Evolutionary conservation across 2,113 vertebrate species (phyloP).

Genomic region (Acrocephalus kingi): DNA sequence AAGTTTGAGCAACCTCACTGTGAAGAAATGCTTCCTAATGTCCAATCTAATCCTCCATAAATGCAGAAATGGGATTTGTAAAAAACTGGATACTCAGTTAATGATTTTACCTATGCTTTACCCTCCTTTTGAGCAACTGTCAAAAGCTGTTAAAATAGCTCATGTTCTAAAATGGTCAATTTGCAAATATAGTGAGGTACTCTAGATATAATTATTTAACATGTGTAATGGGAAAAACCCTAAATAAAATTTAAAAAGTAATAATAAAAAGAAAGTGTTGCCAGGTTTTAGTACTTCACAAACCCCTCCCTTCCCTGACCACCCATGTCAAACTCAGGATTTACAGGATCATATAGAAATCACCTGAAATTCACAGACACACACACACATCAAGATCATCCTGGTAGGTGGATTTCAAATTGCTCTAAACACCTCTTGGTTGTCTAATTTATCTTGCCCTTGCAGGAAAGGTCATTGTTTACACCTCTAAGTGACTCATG

Average conservation of each 20-base stretch:
- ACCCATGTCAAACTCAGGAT: background rate
- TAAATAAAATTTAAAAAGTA: background rate
- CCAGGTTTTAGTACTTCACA: background rate
- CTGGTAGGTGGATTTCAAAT: background rate
- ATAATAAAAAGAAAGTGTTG: background rate
- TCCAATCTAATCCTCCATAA: background rate
- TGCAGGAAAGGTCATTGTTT: background rate
- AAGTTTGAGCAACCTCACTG: background rate
- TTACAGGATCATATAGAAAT: background rate
- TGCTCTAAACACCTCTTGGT: background rate
- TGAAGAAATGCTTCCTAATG: background rate
- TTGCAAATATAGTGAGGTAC: background rate
- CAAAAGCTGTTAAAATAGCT: background rate
- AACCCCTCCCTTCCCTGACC: background rate
- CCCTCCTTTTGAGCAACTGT: background rate
- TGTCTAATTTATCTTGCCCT: conserved; percentile 12
- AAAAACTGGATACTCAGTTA: background rate
- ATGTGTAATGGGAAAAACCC: background rate
- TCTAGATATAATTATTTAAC: background rate
- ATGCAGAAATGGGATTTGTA: background rate
- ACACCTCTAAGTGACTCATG: background rate
- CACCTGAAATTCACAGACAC: conserved; percentile 24
- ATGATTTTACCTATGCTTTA: background rate
- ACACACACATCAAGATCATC: background rate
- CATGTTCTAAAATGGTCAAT: background rate